phyloP scores from a whole-genome alignment of 2,797 vertebrate species.

The Dermochelys coriacea region DNA sequence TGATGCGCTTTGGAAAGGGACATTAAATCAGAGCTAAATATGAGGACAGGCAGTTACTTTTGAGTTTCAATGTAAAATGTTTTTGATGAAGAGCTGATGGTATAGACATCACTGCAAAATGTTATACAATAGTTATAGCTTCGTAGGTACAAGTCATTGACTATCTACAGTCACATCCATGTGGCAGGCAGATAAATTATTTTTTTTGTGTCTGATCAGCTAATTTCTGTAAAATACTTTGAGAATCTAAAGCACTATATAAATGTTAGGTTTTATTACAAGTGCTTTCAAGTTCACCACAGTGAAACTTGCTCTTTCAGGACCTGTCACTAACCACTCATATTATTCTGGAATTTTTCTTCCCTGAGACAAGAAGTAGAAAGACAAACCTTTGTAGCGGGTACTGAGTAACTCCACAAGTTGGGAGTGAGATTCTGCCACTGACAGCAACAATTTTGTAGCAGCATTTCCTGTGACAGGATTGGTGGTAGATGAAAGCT shows the following conservation, averaged over 20 bases:
- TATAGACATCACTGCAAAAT: neutral
- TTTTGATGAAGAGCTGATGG: neutral
- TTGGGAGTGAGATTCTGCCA: slow-evolving; percentile 80
- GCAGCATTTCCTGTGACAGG: slow-evolving; percentile 85
- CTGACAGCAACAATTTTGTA: slow-evolving; percentile 84
- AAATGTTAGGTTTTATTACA: neutral
- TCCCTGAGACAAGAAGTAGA: neutral
- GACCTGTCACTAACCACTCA: neutral
- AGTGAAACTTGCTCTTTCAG: neutral
- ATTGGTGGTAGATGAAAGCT: slow-evolving; percentile 88
- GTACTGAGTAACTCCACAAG: slow-evolving; percentile 79
- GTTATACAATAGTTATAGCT: neutral
- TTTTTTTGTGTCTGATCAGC: neutral
- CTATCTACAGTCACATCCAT: neutral
- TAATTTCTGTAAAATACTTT: neutral
- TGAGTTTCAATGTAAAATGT: neutral
- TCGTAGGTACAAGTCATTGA: neutral
- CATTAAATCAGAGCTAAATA: neutral
- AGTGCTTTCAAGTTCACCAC: neutral
- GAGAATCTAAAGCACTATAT: neutral
- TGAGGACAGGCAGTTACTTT: neutral
- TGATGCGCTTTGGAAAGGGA: neutral
- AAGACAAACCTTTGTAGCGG: slow-evolving; percentile 88
- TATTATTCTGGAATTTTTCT: slow-evolving; percentile 1
- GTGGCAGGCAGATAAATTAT: neutral